Conservation (phyloP, 2,113 vertebrate genomes). For the Ceyx melanurus region DNA sequence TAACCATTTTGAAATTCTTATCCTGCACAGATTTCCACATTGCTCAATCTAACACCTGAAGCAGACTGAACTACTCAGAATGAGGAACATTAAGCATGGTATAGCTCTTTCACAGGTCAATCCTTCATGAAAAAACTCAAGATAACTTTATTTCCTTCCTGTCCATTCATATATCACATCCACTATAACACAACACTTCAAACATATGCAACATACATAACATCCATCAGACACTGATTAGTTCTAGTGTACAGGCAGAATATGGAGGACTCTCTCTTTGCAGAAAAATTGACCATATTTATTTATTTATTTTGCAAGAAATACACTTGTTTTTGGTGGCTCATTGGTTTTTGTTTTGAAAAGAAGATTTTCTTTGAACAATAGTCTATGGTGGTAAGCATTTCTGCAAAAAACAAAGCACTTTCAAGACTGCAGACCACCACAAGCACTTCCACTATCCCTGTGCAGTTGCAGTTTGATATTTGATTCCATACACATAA, state of each 20-base stretch:
- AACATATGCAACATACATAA: accelerated
- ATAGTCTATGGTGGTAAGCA: background rate
- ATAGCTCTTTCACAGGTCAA: background rate
- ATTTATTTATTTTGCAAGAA: background rate
- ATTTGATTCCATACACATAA: background rate
- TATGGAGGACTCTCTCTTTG: background rate
- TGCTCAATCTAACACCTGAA: background rate
- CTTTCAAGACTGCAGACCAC: background rate
- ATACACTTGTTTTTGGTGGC: background rate
- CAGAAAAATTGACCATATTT: background rate
- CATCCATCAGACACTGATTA: background rate
- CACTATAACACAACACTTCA: background rate
- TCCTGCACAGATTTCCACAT: background rate
- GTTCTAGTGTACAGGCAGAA: background rate
- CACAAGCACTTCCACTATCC: background rate
- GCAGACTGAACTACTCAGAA: background rate
- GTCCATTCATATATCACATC: background rate
- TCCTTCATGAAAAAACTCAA: background rate
- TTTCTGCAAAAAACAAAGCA: background rate
- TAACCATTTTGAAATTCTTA: background rate
- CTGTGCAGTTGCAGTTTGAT: accelerated
- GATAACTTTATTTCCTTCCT: background rate
- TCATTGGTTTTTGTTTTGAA: background rate
- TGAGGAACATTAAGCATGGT: background rate
- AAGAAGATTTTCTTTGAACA: background rate